Base-by-base conservation (phyloP, 2,113 vertebrate species). In the Tichodroma muraria region DNA sequence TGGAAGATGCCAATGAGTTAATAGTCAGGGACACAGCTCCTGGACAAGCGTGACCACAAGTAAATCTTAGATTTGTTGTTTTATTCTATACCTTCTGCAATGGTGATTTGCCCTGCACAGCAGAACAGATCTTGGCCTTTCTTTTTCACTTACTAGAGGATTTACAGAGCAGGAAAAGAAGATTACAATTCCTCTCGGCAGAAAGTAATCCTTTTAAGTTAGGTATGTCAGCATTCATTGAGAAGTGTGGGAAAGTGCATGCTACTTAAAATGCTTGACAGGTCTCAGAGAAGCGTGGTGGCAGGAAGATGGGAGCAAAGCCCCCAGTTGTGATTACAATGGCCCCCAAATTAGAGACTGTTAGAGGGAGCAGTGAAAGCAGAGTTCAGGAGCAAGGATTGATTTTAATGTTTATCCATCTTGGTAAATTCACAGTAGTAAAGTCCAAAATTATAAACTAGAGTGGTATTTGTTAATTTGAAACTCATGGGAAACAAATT, bases 141-240 rank as follows among this genome's bases (percentile, higher is more conserved):
- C 72, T 83, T 94, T 91, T 76, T 61, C 89, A n/a, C 86, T 95
- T 94, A 95, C 79, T 75, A 75, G 92, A 93, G 78, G 92, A 97
- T 97, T 93, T 96, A 68, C 75, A 94, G 91, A 97, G 72, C 85
- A 97, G 91, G 96, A 96, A 97, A 96, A 94, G 96, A 92, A 93
- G 96, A 97, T 97, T 97, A 96, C 71, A 91, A 56, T 88, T 85
- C 84, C 73, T 93, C 86, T 78, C 93, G 93, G 91, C 52, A 75
- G 82, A 95, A 96, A 91, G 94, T 94, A 96, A 93, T 91, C 94
- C 81, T 85, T 94, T 96, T 96, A 96, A 89, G 90, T 83, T 96
- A 96, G 94, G 91, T 97, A 92, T 93, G 97, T 97, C 97, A 93
- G 84, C 77, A 85, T 96, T 97, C 96, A 93, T 94, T 92, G 90